Base-by-base conservation (phyloP, 2,888 invertebrate genomes). In the Stenotaenia linearis region DNA sequence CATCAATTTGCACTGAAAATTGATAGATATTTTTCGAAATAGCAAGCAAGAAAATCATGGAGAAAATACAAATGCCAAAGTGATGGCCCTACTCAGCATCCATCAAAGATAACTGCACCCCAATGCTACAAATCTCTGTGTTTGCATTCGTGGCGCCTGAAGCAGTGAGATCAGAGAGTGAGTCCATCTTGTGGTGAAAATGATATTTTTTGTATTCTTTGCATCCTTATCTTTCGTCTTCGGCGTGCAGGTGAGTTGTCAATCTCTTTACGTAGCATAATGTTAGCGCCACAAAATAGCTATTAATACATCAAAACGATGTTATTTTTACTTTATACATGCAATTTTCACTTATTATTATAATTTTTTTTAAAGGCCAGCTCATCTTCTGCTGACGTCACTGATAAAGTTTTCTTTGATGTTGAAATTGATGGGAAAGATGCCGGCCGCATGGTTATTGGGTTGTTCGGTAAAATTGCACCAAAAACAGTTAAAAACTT, bases 401-500 rank as follows among this genome's bases (percentile, higher is more conserved):
- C 80, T 18, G 61, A 80, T 12, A 91, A 93, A 88, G 92, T 95
- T 1, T 95, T 90, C 85, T 90, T 97, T 82, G 94, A 96, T 84
- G 89, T 97, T 9, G 89, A 90, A 84, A 91, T 91, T 83, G 93
- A 91, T 82, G 91, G 91, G 79, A 89, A 92, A 85, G 88, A 89
- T 12, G 86, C 91, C 15, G 97, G 96, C 0, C 89, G 92, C 81
- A 91, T 97, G 79, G 91, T 92, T 0, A 90, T 97, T 82, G 97
- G 96, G 0, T 88, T 97, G n/a, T 95, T 96, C 88, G 96, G 96
- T 0, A 91, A 95, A 81, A 87, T 91, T 78, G 93, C 91, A 0
- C 97, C 97, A 1, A 93, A 91, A 86, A 92, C 97, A 0, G 94
- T 92, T 0, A 90, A 91, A 83, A 97, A 97, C 86, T 97, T 97